Evolutionary conservation across 1,140 invertebrate genomes (phyloP), one percentile per base, ranked within the genome.

Genomic region (Brachionus koreanus): DNA sequence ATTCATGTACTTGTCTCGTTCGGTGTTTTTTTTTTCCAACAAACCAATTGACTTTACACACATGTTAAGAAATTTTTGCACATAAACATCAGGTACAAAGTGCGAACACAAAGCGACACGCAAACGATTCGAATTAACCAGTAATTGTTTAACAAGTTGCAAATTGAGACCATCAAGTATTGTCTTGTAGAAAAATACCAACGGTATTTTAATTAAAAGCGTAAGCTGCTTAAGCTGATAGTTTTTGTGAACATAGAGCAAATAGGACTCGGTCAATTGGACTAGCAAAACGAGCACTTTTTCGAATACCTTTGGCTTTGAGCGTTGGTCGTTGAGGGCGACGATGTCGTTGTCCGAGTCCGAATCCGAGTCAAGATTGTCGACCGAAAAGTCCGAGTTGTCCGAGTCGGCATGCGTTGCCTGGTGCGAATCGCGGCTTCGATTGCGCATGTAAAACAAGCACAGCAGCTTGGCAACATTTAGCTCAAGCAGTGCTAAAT

Each of bases 401-500:
- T 69, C 65, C 6, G 33, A 35, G 35, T 69, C 65, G 13, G 35
- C 33, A 5, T 37, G 63, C 12, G 12, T 9, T 5, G 37, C n/a
- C 16, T 29, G n/a, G 10, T n/a, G 5, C 29, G 35, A 37, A 33
- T 69, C 37, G 5, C 16, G 4, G n/a, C 37, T 25, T 16, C 74
- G 46, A 61, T 77, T 57, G 52, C 35, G 29, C 57, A 97, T 89
- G 90, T 97, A 97, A 88, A 97, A 97, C 85, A 93, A 93, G 4
- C 96, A 92, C 91, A 96, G 93, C 7, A 92, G 94, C 19, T 93
- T 93, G 43, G 97, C 96, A 13, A 94, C 92, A 84, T 94, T 93
- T 33, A 94, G 92, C 39, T 93, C 91, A 72, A 96, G 90, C 83
- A 97, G 89, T 87, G 96, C 96, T 85, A 93, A 90, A 25, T 93